Evolutionary conservation across 1,140 invertebrate genomes (phyloP).

Genomic region (Diabrotica virgifera): DNA sequence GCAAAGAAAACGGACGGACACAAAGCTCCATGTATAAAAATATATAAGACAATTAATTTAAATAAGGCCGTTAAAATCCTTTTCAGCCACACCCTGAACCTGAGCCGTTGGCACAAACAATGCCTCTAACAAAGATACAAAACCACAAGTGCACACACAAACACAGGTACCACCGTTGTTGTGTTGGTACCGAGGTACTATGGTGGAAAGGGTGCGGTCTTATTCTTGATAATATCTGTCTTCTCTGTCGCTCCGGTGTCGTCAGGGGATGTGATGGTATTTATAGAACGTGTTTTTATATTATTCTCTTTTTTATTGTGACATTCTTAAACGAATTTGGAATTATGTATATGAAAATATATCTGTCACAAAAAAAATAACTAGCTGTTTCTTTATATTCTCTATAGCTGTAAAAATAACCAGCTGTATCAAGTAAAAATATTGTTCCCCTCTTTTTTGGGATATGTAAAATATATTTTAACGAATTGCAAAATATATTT

Average conservation of each 20-base stretch:
- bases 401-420: too few relatives aligned
- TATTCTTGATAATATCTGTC: conserved; percentile 1
- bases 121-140: conserved; percentile 19
- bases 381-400: too few relatives aligned
- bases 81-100: conserved; percentile 11
- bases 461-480: too few relatives aligned
- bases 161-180: conserved; percentile 25
- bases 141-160: conserved; percentile 28
- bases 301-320: too few relatives aligned
- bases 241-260: background rate
- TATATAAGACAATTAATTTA: conserved; percentile 3
- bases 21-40: background rate
- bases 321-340: too few relatives aligned
- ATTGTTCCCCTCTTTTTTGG: too few relatives aligned
- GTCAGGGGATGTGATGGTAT: background rate
- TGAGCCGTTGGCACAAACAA: conserved; percentile 9
- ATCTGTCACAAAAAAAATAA: too few relatives aligned
- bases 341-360: too few relatives aligned
- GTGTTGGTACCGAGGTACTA: background rate
- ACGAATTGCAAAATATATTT: too few relatives aligned
- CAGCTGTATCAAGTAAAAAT: too few relatives aligned
- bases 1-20: background rate
- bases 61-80: background rate
- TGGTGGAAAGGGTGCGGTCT: background rate
- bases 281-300: too few relatives aligned